Percentiles rank a stretch among this genome's conserved stretches.
Conservation (phyloP, 2,113 vertebrate species). For the Myotis brandtii region DNA sequence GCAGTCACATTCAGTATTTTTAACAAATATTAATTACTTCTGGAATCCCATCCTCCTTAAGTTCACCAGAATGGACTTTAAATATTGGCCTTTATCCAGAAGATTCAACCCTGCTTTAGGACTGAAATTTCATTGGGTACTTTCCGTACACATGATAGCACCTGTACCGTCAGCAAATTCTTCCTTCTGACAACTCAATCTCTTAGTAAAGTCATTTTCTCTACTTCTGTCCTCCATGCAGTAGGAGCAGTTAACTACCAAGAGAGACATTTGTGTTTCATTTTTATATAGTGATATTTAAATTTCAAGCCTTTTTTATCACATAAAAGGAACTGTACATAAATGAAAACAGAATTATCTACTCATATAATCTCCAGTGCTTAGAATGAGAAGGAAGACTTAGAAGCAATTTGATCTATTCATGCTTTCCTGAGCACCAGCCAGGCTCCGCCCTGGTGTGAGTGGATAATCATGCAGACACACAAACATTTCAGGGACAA, state of each 20-base stretch:
- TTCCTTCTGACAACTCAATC: not conserved
- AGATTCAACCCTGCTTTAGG: not conserved
- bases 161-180: not conserved
- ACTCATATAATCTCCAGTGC: slow-evolving; percentile 14
- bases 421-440: slow-evolving; percentile 16
- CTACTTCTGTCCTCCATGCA: not conserved
- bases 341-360: slow-evolving; percentile 57
- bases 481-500: slow-evolving; percentile 41
- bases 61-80: slow-evolving; percentile 27
- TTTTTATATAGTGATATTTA: slow-evolving; percentile 31
- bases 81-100: not conserved
- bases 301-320: slow-evolving; percentile 19
- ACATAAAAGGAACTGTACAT: slow-evolving; percentile 44
- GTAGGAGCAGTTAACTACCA: not conserved
- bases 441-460: not conserved
- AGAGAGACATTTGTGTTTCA: slow-evolving; percentile 34
- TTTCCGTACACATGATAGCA: not conserved
- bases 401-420: slow-evolving; percentile 53
- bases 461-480: slow-evolving; percentile 46
- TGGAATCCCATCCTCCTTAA: not conserved
- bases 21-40: slow-evolving; percentile 11
- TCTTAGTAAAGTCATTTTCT: slow-evolving; percentile 34
- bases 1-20: not conserved
- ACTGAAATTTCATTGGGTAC: not conserved
- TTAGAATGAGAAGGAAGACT: slow-evolving; percentile 53